Conservation (phyloP, 2,113 vertebrate genomes). For the Scalopus aquaticus region DNA sequence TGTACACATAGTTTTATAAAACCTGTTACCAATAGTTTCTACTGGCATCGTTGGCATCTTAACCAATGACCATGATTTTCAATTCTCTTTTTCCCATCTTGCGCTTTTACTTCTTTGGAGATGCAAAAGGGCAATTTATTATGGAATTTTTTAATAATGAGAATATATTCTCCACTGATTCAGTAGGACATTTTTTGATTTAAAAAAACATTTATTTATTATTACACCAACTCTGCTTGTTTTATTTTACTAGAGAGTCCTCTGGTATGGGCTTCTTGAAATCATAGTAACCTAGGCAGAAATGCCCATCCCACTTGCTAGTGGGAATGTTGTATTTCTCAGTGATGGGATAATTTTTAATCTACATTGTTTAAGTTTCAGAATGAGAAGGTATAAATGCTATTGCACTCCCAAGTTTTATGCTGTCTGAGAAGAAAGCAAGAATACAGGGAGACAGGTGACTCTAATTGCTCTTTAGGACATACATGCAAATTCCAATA, state of each 20-base stretch:
- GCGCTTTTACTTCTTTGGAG: not conserved
- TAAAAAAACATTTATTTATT: not conserved
- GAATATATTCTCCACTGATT: conserved; percentile 48
- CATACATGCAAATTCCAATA: conserved; percentile 18
- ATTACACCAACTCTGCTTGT: not conserved
- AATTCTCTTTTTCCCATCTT: conserved; percentile 15
- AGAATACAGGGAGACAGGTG: not conserved
- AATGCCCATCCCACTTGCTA: conserved; percentile 2
- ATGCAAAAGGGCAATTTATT: conserved; percentile 44
- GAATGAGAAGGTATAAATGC: conserved; percentile 46
- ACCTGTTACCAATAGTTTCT: not conserved
- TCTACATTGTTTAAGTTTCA: conserved; percentile 18
- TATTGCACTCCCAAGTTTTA: not conserved
- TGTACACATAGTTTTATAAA: conserved; percentile 15
- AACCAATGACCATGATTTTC: conserved; percentile 40
- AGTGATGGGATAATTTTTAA: conserved; percentile 9
- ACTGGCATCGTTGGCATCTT: not conserved
- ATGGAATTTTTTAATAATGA: conserved; percentile 69
- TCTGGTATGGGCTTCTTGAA: conserved; percentile 20
- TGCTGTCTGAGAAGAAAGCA: conserved; percentile 49
- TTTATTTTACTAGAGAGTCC: conserved; percentile 47
- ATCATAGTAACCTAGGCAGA: conserved; percentile 26
- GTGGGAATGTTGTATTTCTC: not conserved
- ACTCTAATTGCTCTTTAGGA: conserved; percentile 7
- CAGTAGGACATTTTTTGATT: conserved; percentile 26